These are phyloP conservation scores for Lagopus leucura DNA, from an alignment of 2,113 vertebrate genomes.

Conservation along the genomic window DNA sequence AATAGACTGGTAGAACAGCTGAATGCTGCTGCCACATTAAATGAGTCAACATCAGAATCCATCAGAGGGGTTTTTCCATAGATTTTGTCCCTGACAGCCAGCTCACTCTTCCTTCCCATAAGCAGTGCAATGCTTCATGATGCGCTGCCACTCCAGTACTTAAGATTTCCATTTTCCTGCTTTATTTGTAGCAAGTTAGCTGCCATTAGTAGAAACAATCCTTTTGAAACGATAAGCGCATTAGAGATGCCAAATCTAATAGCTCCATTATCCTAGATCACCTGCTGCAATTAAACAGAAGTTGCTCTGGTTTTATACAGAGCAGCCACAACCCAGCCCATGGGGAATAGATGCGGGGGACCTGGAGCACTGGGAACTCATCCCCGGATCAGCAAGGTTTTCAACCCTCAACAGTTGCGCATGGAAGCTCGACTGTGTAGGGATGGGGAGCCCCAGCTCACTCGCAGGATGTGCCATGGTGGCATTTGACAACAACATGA, in stretches of 20 bases:
- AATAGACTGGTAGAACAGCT: background rate
- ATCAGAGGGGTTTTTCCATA: background rate
- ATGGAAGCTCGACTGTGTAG: background rate
- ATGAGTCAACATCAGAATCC: conserved; percentile 12
- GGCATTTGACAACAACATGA: background rate
- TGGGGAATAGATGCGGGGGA: background rate
- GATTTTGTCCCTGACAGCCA: conserved; percentile 37
- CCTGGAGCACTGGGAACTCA: background rate
- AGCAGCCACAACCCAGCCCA: background rate
- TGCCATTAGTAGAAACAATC: conserved; percentile 66
- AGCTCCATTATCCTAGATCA: conserved; percentile 64
- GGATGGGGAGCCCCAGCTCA: background rate
- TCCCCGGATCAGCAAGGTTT: background rate
- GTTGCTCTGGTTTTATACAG: conserved; percentile 4
- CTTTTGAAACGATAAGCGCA: conserved; percentile 60
- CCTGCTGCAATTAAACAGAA: conserved; percentile 55
- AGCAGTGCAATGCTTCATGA: conserved; percentile 23
- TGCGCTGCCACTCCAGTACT: conserved; percentile 24
- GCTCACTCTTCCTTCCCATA: background rate
- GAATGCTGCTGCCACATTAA: conserved; percentile 3
- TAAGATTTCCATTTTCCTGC: conserved; percentile 31
- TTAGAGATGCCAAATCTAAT: conserved; percentile 70
- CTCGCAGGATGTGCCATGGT: background rate
- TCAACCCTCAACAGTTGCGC: background rate
- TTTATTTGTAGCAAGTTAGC: conserved; percentile 55